These are phyloP conservation scores for Homalodisca vitripennis DNA, from an alignment of 1,140 invertebrate species.

Conservation along the genomic window DNA sequence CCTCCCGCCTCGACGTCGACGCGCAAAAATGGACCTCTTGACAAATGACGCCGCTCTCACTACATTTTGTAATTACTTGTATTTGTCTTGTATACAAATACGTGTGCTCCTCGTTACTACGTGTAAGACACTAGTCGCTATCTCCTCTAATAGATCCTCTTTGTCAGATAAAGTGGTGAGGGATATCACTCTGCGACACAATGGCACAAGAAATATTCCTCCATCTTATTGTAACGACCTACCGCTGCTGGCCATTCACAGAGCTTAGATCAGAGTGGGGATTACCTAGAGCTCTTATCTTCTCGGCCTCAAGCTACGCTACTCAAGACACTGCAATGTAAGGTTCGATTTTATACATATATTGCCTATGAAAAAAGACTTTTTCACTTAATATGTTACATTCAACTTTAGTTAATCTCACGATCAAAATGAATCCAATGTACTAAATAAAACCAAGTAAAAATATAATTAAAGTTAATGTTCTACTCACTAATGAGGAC, in stretches of 20 bases:
- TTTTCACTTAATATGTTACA: too few species aligned
- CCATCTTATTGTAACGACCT: slow-evolving; percentile 5
- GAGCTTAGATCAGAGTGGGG: too few species aligned
- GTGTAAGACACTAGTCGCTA: background rate
- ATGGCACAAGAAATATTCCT: slow-evolving; percentile 20
- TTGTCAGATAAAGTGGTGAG: slow-evolving; percentile 20
- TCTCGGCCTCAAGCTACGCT: too few species aligned
- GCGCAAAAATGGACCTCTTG: slow-evolving; percentile 28
- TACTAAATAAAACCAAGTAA: too few species aligned
- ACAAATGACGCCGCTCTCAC: slow-evolving; percentile 25
- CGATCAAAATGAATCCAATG: too few species aligned
- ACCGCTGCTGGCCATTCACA: background rate
- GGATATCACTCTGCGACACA: background rate
- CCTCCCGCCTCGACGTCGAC: background rate
- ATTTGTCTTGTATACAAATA: slow-evolving; percentile 29
- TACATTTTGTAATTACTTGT: slow-evolving; percentile 31
- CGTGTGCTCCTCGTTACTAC: slow-evolving; percentile 11
- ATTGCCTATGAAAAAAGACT: too few species aligned
- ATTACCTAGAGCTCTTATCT: too few species aligned
- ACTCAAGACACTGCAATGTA: too few species aligned
- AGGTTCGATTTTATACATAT: too few species aligned
- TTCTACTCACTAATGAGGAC: too few species aligned
- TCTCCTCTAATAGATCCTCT: slow-evolving; percentile 25
- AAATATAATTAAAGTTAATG: too few species aligned
- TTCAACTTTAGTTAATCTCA: too few species aligned